phyloP scores from a whole-genome alignment of 2,113 vertebrate species.

The Nothobranchius kuhntae region DNA sequence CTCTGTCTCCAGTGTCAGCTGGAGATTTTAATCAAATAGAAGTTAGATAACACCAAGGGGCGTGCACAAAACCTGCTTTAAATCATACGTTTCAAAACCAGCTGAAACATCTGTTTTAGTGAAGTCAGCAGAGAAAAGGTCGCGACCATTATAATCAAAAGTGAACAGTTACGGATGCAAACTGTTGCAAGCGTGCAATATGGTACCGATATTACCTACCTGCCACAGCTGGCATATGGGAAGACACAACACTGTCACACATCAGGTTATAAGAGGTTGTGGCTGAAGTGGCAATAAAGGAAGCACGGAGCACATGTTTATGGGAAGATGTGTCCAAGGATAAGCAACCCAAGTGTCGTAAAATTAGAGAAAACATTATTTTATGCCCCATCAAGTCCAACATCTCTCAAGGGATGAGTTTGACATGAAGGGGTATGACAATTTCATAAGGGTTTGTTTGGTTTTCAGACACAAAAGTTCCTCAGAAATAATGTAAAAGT shows the following conservation, averaged over 20 bases:
- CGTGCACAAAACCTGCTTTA: slow-evolving; percentile 17
- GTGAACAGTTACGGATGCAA: slow-evolving; percentile 49
- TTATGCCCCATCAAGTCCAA: background rate
- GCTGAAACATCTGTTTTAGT: slow-evolving; percentile 4
- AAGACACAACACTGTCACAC: slow-evolving; percentile 38
- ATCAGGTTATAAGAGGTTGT: slow-evolving; percentile 55
- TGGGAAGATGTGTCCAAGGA: slow-evolving; percentile 49
- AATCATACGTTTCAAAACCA: background rate
- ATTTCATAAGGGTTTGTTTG: background rate
- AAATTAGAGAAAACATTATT: slow-evolving; percentile 28
- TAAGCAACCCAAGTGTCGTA: slow-evolving; percentile 51
- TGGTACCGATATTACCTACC: slow-evolving; percentile 42
- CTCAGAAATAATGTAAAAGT: background rate
- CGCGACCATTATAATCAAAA: slow-evolving; percentile 26
- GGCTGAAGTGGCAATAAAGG: slow-evolving; percentile 35
- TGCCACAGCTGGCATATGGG: slow-evolving; percentile 64
- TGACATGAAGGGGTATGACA: background rate
- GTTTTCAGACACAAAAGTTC: too few relatives aligned
- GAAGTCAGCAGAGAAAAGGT: background rate
- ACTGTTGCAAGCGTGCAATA: slow-evolving; percentile 48
- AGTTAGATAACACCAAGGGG: slow-evolving; percentile 49
- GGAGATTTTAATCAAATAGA: slow-evolving; percentile 81
- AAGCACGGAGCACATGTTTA: slow-evolving; percentile 70
- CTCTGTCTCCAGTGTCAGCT: slow-evolving; percentile 77
- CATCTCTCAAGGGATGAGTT: background rate